Evolutionary conservation across 2,113 vertebrate species (phyloP), one percentile per base, ranked within the genome.

Genomic region (Lynx canadensis): DNA sequence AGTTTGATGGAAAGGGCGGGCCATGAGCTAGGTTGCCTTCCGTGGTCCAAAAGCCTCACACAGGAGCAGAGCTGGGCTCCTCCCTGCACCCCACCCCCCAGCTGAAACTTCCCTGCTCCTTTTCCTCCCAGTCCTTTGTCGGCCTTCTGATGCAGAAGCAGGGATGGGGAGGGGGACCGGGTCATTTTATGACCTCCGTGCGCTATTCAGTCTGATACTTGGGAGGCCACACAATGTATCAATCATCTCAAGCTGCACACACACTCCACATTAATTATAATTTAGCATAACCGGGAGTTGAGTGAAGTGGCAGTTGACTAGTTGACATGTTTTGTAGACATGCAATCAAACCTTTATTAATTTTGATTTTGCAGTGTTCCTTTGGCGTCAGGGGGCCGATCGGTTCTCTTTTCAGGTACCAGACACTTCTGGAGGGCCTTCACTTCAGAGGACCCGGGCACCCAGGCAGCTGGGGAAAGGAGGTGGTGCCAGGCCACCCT

Each of bases 311-410:
- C 79, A 79, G 90, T 73, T 94, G 94, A 95, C 94, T 93, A 79
- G 94, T 63, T 96, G 96, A 93, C 79, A 91, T 82, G 92, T 93
- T 97, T 91, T 89, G 89, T 85, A 97, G 86, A 97, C 89, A 85
- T 85, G 57, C 73, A 85, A 95, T 96, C 89, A 90, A 95, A 94
- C 38, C 73, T 89, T 85, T 91, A 92, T 95, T 96, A 86, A 96
- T 97, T 96, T 95, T 95, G 82, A 97, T 97, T 96, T 90, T 41
- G 27, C 31, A 83, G 36, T 86, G 96, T 68, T 63, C 52, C 89
- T 89, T 96, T 66, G 95, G 57, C 69, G 36, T 96, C 87, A 21
- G 57, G 41, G 81, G 71, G 52, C 74, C 74, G 60, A 76, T 76
- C 21, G 3, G 73, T 89, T 95, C 33, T 90, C 94, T 96, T 73